Conservation (phyloP, 2,113 vertebrate species). For the Carollia perspicillata region DNA sequence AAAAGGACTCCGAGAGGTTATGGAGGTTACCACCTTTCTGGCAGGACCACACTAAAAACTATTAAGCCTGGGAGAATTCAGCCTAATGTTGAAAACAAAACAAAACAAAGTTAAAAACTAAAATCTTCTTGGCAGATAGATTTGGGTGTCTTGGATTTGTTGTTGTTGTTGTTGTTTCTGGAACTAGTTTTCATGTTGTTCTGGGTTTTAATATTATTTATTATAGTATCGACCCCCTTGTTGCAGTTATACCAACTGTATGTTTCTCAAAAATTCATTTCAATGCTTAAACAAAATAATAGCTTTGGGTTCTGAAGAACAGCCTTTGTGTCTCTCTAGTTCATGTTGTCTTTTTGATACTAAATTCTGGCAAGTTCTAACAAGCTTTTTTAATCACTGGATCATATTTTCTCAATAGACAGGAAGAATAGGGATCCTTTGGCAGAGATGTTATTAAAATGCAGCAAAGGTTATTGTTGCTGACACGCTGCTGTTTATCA, state of each 20-base stretch:
- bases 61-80: not conserved
- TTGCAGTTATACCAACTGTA: not conserved
- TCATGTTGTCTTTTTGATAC: not conserved
- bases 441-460: not conserved
- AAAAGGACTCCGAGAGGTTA: not conserved
- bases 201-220: not conserved
- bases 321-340: not conserved
- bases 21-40: not conserved
- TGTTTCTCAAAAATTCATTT: not conserved
- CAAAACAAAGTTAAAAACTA: not conserved
- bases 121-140: not conserved
- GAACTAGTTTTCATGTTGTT: not conserved
- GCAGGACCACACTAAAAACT: not conserved
- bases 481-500: not conserved
- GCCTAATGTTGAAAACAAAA: constrained; percentile 9
- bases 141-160: not conserved
- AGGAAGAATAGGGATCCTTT: not conserved
- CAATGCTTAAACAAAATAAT: not conserved
- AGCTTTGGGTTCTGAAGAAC: not conserved
- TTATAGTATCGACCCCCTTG: not conserved
- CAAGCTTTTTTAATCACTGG: not conserved
- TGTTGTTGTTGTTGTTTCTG: not conserved
- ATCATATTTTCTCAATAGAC: not conserved
- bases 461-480: not conserved
- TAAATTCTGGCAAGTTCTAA: not conserved